Conservation (phyloP, 1,140 invertebrate species). For the Ctenoplectra terminalis region DNA sequence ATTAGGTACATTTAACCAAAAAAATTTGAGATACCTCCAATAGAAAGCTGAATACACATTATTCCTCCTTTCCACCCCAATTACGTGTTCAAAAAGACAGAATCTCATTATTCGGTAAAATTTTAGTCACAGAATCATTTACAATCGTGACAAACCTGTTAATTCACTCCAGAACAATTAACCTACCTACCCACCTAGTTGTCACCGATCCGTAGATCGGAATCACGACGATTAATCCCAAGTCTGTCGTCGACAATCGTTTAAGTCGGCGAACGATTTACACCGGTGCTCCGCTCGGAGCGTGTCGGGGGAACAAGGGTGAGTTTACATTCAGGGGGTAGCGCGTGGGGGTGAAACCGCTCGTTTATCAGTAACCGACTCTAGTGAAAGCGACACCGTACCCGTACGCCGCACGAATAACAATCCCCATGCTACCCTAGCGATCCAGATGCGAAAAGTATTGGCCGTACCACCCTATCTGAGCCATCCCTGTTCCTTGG, state of each 20-base stretch:
- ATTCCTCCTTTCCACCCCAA: too few relatives aligned
- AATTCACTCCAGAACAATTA: neutral
- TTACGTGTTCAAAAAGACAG: too few relatives aligned
- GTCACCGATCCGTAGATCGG: conserved; percentile 17
- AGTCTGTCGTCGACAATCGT: conserved; percentile 74
- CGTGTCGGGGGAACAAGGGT: conserved; percentile 68
- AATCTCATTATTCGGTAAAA: too few relatives aligned
- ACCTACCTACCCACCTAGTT: neutral
- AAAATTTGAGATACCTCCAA: too few relatives aligned
- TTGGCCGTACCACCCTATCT: conserved; percentile 58
- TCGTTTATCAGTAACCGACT: conserved; percentile 82
- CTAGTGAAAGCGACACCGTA: conserved; percentile 82
- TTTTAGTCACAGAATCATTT: too few relatives aligned
- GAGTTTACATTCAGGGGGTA: conserved; percentile 78
- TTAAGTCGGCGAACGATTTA: conserved; percentile 77
- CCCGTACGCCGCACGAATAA: conserved; percentile 80
- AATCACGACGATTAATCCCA: conserved; percentile 73
- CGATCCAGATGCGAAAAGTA: conserved; percentile 68
- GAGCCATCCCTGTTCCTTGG: conserved; percentile 37
- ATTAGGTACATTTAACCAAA: too few relatives aligned
- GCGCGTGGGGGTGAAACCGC: conserved; percentile 74
- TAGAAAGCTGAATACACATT: too few relatives aligned
- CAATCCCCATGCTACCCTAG: conserved; percentile 68
- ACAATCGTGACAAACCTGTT: neutral
- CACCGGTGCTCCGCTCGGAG: conserved; percentile 65